Evolutionary conservation across 2,113 vertebrate genomes (phyloP), one percentile per base, ranked within the genome.

Genomic region (Hyperoodon ampullatus): DNA sequence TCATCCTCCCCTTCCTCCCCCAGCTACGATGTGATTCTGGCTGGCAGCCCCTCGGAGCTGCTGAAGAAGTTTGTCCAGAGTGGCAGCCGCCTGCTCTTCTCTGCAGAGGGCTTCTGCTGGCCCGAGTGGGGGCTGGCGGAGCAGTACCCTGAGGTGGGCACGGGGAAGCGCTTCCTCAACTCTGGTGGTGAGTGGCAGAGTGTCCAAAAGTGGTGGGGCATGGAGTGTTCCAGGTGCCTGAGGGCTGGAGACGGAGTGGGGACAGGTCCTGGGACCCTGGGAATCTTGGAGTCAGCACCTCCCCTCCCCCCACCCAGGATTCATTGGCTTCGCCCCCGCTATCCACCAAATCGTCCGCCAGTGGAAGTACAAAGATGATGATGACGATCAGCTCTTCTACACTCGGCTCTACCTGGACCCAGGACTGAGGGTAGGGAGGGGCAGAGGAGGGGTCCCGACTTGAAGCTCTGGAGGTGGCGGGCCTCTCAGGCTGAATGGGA

Each of bases 161-260:
- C 98, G 0, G 99, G 99, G 26, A 99, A 99, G 80, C 99, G 98
- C 55, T 99, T 98, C 97, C 98, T 99, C 95, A 99, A 99, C 97
- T 99, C 98, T 2, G 98, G 99, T 97, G 99, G 99, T 99, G 95
- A 97, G 97, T 97, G 94, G 47, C 93, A 13, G 42, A 77, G 92
- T 24, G 39, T 50, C 83, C 23, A 8, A 39, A n/a, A 74, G 47
- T 1, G 26, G 19, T 8, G 78, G 78, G 86, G 44, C 18, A 5
- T 13, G 6, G 91, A 44, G 13, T 11, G 53, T 87, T 33, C 88
- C 70, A 53, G 78, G 53, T 21, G 10, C 72, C 42, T 18, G 24
- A 12, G 50, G 68, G 26, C 50, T 30, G 39, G 33, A 26, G 66
- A 53, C 33, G 42, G 39, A 8, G 3, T 16, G 60, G 61, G n/a